Base-by-base conservation (phyloP, 1,140 invertebrate genomes). In the Lepidurus apus region DNA sequence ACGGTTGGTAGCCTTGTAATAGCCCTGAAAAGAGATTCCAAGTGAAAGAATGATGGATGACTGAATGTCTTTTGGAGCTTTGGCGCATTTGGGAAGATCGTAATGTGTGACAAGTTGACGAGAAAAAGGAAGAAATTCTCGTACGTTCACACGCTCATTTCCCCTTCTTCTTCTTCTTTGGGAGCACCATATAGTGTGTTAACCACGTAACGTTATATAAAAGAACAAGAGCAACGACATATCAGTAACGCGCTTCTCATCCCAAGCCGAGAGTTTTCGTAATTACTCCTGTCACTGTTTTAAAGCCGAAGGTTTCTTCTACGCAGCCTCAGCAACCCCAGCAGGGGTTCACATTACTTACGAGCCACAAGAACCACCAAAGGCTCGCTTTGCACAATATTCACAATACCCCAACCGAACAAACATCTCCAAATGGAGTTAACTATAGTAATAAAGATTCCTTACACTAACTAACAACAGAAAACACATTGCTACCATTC, bases 271-370 rank as follows among this genome's bases (percentile, higher is more conserved):
- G 21, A 21, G 53, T 65, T 65, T 3, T 21, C 17, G 53, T 65
- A 65, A 65, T 65, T 65, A 65, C 53, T 65, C 17, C 53, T 65
- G 53, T 65, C 53, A 65, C 17, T 65, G 53, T 65, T n/a, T 65
- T 7, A 21, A 65, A 65, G 53, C 53, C 21, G 53, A 13, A 65
- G 53, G 53, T 65, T 65, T 65, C 21, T 21, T 65, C 17, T 7
- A 13, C n/a, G 53, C 21, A 21, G 53, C 21, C 21, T 13, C 17
- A 65, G 10, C 53, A 13, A 65, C 53, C 53, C 53, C 53, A 65
- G 53, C 53, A 21, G 53, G 21, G 53, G 53, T 65, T 65, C 53
- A 65, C 17, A 65, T 65, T 65, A 65, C 53, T 65, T 65, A 65
- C 17, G 21, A 65, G n/a, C 17, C 9, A 65, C 17, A 65, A 65